Evolutionary conservation across 2,113 vertebrate genomes (phyloP), one percentile per base, ranked within the genome.

Genomic region (Tetraodon nigroviridis): DNA sequence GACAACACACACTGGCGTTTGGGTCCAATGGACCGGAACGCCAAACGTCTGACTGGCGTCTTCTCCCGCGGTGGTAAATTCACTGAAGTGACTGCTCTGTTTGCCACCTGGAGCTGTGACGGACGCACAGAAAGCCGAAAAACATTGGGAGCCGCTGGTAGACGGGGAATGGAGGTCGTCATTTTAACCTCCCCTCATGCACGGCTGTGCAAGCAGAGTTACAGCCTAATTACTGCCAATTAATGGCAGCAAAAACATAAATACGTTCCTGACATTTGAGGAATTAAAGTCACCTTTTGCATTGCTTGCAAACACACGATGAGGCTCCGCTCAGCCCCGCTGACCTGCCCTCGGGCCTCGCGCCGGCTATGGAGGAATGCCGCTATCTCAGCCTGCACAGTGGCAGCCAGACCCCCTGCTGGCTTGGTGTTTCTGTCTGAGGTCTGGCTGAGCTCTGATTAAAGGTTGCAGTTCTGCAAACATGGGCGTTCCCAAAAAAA

Each of bases 371-470:
- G 67, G 51, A 84, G 67, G 69, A 83, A 76, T 55, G 72, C 61
- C 63, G 76, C 56, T 37, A 65, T 69, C 40, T 62, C 78, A 69
- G 32, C 32, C 32, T 37, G 8, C 29, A 18, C 72, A 70, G 42
- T 57, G 67, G 24, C 67, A 74, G 49, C 55, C 58, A 0, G 55
- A 62, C 13, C 45, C 57, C 67, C 64, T 61, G 59, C 32, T 37
- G 32, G 32, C 8, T 37, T 2, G 8, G n/a, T 62, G 80, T 50
- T 72, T 81, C 82, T 58, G 62, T 16, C 44, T 70, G 62, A 59
- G 52, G 65, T 52, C 71, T 69, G 65, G 62, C 48, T 55, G 29
- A 54, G 50, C 60, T 27, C 61, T 71, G 69, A 76, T 76, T 86
- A 71, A 64, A 74, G 27, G 60, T 66, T 72, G 47, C 19, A 50